Evolutionary conservation across 2,888 invertebrate species (phyloP).

Genomic region (Leucophora obtusa): DNA sequence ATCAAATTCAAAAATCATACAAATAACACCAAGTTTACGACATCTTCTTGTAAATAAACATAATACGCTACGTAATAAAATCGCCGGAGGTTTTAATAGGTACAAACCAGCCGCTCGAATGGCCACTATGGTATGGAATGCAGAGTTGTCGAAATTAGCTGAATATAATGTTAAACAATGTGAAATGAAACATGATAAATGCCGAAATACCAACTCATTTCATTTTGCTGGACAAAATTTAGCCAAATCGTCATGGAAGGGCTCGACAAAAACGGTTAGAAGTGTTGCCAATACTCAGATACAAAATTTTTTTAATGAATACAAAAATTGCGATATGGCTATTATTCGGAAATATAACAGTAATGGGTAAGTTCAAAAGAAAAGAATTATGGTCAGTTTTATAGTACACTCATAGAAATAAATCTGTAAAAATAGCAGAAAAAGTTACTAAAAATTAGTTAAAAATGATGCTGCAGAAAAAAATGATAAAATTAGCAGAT

Average conservation of each 20-base stretch:
- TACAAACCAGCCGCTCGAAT: conserved; percentile 69
- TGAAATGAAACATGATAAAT: conserved; percentile 68
- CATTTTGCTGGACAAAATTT: conserved; percentile 71
- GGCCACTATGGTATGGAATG: conserved; percentile 71
- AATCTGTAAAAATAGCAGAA: too few species aligned
- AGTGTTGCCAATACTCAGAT: conserved; percentile 45
- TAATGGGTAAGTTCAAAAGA: not conserved
- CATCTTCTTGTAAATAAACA: not conserved
- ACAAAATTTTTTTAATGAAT: conserved; percentile 71
- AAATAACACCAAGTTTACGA: not conserved
- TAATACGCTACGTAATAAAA: conserved; percentile 11
- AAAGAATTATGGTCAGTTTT: too few species aligned
- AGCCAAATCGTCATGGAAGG: conserved; percentile 66
- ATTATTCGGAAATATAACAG: not conserved
- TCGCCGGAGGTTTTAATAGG: conserved; percentile 46
- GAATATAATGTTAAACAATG: conserved; percentile 70
- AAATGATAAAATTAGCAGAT: too few species aligned
- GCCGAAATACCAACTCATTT: conserved; percentile 70
- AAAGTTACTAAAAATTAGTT: too few species aligned
- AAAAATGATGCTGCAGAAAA: too few species aligned
- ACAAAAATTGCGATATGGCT: not conserved
- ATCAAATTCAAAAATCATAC: not conserved
- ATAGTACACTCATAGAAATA: too few species aligned
- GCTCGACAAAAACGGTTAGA: conserved; percentile 38
- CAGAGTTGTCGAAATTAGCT: conserved; percentile 70